phyloP scores from a whole-genome alignment of 2,797 vertebrate species.

The Sebastes alutus region DNA sequence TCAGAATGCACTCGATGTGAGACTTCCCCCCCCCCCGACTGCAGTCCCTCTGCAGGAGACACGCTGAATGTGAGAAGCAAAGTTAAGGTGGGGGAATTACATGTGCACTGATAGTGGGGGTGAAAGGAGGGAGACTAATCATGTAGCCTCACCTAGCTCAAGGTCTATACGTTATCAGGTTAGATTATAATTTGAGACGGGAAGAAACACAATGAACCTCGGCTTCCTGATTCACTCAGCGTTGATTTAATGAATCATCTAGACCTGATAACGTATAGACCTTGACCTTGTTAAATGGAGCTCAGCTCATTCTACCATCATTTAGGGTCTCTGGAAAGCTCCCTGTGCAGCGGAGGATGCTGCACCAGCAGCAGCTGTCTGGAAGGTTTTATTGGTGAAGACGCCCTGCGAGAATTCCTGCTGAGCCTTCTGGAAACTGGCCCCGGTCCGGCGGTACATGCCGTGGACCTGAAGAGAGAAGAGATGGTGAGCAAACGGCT shows the following conservation, averaged over 20 bases:
- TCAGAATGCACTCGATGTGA: slow-evolving; percentile 23
- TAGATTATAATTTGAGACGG: neutral
- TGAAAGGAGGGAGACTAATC: slow-evolving; percentile 10
- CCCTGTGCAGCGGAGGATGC: slow-evolving; percentile 88
- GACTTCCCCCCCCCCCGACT: neutral
- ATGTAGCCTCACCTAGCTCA: slow-evolving; percentile 33
- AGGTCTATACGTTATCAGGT: slow-evolving; percentile 52
- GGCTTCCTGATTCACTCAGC: neutral
- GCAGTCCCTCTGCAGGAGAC: slow-evolving; percentile 4
- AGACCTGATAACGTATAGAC: slow-evolving; percentile 50
- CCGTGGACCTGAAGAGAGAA: slow-evolving; percentile 87
- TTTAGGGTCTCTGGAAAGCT: slow-evolving; percentile 85
- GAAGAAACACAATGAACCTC: neutral
- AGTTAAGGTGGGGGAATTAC: slow-evolving; percentile 13
- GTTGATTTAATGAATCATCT: slow-evolving; percentile 4
- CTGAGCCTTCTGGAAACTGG: slow-evolving; percentile 97
- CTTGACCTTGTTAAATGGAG: slow-evolving; percentile 19
- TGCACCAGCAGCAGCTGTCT: slow-evolving; percentile 77
- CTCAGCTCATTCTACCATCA: slow-evolving; percentile 10
- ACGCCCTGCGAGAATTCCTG: slow-evolving; percentile 98
- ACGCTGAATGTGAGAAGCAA: slow-evolving; percentile 12
- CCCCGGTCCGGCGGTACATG: slow-evolving; percentile 91
- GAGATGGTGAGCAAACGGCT: neutral
- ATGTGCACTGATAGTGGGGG: neutral
- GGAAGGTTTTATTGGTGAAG: slow-evolving; percentile 89